phyloP scores from a whole-genome alignment of 1,140 invertebrate species.

The Cherax destructor region DNA sequence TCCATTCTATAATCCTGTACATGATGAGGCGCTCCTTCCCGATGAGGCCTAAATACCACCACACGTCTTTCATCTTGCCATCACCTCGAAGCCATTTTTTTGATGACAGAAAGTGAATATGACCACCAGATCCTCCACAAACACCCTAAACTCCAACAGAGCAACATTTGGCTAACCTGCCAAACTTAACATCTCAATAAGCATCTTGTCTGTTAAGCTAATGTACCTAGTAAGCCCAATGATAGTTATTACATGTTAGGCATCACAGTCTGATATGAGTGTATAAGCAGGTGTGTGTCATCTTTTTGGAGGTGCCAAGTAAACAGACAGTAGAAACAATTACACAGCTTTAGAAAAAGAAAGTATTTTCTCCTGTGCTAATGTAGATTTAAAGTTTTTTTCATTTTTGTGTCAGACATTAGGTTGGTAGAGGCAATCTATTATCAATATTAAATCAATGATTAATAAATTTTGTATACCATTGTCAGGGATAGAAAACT shows the following conservation, averaged over 20 bases:
- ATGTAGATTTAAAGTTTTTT: neutral
- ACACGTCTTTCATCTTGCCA: conserved; percentile 7
- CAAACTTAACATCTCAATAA: neutral
- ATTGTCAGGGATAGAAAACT: neutral
- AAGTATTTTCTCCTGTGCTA: neutral
- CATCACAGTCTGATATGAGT: neutral
- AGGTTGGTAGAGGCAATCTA: neutral
- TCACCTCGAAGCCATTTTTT: neutral
- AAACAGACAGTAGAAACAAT: neutral
- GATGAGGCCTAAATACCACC: conserved; percentile 37
- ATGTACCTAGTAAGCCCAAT: neutral
- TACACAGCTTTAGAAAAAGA: neutral
- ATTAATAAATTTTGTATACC: neutral
- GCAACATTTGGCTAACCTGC: neutral
- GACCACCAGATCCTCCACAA: conserved; percentile 11
- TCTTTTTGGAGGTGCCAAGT: neutral
- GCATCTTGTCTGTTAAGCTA: neutral
- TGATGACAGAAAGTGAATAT: conserved; percentile 5
- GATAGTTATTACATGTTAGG: neutral
- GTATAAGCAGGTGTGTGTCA: neutral
- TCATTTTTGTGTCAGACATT: neutral
- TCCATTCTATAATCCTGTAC: conserved; percentile 75
- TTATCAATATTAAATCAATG: neutral
- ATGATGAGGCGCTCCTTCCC: conserved; percentile 48
- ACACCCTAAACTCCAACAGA: neutral